Base-by-base conservation (phyloP, 2,797 vertebrate genomes). In the Rhinichthys osculus region DNA sequence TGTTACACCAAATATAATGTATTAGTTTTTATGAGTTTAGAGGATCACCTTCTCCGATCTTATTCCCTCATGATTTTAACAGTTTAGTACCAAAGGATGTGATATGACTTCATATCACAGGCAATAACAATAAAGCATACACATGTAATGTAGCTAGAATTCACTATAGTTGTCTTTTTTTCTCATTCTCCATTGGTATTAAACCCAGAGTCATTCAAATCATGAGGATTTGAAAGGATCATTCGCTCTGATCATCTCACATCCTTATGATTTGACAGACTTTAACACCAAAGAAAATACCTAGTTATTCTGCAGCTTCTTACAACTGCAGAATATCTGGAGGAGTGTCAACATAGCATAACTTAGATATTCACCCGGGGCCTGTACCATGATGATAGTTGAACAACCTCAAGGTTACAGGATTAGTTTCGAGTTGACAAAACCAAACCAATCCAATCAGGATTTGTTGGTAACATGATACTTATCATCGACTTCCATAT, bases 201-300 rank as follows among this genome's bases (percentile, higher is more conserved):
- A 44, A 33, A 47, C n/a, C 62, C 30, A 69, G 7, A 30, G 78
- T 69, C 40, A 27, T 66, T 80, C 27, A 81, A 23, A n/a, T 77
- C 21, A 10, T 13, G 1, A 21, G 35, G 50, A 82, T 40, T 76
- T 76, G 30, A 35, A 50, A 54, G 54, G 47, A 35, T 54, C 47
- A 54, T 76, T 19, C 1, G 17, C 72, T 54, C 6, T 1, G n/a
- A 62, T 82, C 38, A 62, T 47, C 35, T 33, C 16, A 23, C 40
- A 72, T 81, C 52, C 54, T 62, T 17, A n/a, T 23, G 27, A 83
- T 73, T 76, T 83, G 30, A 83, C 73, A 23, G 50, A 30, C 7
- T 62, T 40, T 77, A 77, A 77, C 52, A 59, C 52, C 7, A 57
- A 3, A 16, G 1, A 2, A 9, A 77, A 57, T 3, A 77, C 19